A percentile compares a stretch with the other conserved stretches of the same genome.
These are phyloP conservation scores for Penelope pileata DNA, from an alignment of 2,113 vertebrate genomes.

Conservation along the genomic window DNA sequence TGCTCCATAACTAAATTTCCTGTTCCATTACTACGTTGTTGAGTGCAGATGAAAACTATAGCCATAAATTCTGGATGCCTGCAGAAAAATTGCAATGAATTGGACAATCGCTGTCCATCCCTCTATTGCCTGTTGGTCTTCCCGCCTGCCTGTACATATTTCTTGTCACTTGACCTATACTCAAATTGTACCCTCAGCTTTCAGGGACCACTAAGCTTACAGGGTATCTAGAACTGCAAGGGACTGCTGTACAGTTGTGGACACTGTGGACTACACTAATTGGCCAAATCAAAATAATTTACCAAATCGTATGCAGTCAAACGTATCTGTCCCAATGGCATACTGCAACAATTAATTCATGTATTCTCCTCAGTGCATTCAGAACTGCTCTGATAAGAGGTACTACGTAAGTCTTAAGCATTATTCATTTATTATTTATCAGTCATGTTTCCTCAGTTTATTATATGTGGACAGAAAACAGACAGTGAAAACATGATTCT, in stretches of 20 bases:
- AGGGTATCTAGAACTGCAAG: neutral
- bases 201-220: neutral
- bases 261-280: neutral
- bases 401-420: neutral
- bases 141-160: neutral
- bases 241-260: neutral
- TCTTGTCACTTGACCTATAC: neutral
- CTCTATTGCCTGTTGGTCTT: neutral
- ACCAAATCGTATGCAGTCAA: neutral
- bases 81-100: neutral
- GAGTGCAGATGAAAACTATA: neutral
- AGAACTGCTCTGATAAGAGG: neutral
- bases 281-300: neutral
- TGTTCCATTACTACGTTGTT: neutral
- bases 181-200: neutral
- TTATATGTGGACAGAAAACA: neutral
- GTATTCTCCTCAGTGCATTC: neutral
- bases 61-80: neutral
- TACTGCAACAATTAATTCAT: neutral
- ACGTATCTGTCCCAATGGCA: neutral
- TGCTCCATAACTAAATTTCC: neutral
- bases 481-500: neutral
- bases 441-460: neutral
- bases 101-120: neutral
- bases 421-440: conserved; percentile 27